phyloP scores from a whole-genome alignment of 2,113 vertebrate genomes.

The Empidonax alnorum region DNA sequence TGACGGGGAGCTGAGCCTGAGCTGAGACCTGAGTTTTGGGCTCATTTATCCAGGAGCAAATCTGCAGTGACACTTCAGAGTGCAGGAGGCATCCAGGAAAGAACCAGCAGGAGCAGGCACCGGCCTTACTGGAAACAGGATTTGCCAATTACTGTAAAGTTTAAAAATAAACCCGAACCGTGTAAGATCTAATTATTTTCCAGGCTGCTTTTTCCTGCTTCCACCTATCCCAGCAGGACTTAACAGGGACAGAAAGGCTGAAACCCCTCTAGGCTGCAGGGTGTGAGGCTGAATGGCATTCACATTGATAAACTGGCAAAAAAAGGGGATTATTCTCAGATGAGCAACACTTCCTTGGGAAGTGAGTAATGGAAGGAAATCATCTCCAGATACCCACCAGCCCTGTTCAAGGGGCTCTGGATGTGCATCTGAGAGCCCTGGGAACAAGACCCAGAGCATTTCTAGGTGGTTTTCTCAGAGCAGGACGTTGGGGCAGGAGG shows the following conservation, averaged over 20 bases:
- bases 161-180: constrained; percentile 46
- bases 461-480: neutral
- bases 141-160: neutral
- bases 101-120: neutral
- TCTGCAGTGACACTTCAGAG: neutral
- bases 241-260: neutral
- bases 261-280: neutral
- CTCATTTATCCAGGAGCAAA: neutral
- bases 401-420: neutral
- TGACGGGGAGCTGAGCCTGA: neutral
- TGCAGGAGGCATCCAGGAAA: neutral
- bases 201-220: constrained; percentile 60
- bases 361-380: constrained; percentile 25
- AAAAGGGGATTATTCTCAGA: neutral
- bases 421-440: accelerated
- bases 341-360: constrained; percentile 7
- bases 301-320: neutral
- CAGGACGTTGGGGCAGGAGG: neutral
- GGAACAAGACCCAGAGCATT: neutral
- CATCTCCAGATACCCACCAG: neutral
- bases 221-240: neutral
- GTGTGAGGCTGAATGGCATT: neutral
- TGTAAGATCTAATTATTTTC: constrained; percentile 2
- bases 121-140: constrained; percentile 9
- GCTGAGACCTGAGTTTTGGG: neutral